Conservation (phyloP, 2,113 vertebrate species). For the Phainopepla nitens region DNA sequence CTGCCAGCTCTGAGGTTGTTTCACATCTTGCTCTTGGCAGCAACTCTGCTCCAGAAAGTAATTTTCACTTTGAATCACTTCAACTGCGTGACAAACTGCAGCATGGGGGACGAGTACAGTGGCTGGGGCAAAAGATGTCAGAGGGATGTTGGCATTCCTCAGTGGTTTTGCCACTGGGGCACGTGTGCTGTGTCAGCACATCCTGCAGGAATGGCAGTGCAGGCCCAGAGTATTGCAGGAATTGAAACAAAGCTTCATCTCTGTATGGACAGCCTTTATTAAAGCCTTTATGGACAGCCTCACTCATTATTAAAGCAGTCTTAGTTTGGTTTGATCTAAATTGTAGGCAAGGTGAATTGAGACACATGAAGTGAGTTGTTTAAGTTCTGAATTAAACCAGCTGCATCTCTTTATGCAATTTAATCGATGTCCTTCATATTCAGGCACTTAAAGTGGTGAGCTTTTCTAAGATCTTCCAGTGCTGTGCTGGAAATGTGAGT, state of each 20-base stretch:
- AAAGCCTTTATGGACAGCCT: background rate
- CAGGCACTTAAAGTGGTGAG: background rate
- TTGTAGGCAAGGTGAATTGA: conserved; percentile 7
- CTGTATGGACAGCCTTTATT: background rate
- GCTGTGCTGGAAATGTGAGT: background rate
- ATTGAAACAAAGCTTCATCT: background rate
- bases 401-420: background rate
- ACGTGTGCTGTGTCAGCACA: background rate
- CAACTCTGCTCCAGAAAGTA: background rate
- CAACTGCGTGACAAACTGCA: background rate
- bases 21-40: background rate
- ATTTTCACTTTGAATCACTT: background rate
- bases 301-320: background rate
- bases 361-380: background rate
- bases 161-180: background rate
- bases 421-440: background rate
- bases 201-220: background rate
- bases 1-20: background rate
- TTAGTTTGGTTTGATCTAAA: background rate
- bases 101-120: background rate
- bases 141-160: rapidly evolving
- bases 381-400: background rate
- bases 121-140: background rate
- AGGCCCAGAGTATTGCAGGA: background rate
- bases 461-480: background rate